phyloP scores from a whole-genome alignment of 2,797 vertebrate genomes.

The Gallirallus australis region DNA sequence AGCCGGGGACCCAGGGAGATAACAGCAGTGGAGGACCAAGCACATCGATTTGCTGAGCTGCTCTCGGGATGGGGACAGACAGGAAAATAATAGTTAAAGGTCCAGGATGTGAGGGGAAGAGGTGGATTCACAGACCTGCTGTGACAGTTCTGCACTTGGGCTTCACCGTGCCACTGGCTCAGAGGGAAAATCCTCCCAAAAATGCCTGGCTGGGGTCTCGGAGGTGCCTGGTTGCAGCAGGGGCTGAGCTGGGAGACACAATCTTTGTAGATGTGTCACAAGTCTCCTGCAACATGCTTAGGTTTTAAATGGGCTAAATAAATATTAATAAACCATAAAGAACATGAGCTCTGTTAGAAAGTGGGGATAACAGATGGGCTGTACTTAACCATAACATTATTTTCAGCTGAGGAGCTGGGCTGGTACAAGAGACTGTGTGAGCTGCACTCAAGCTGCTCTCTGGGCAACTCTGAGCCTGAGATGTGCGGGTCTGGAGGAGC shows the following conservation, averaged over 20 bases:
- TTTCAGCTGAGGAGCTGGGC: not conserved
- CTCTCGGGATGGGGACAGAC: not conserved
- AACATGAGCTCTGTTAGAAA: not conserved
- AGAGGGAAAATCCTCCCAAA: too few relatives aligned
- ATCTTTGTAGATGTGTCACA: not conserved
- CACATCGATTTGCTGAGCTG: fast-evolving
- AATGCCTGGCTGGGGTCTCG: too few relatives aligned
- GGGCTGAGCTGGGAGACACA: not conserved
- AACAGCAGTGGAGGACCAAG: fast-evolving
- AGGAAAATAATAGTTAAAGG: not conserved
- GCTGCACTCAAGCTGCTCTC: not conserved
- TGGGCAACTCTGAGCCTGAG: fast-evolving
- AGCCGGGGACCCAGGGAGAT: too few relatives aligned
- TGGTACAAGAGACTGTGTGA: not conserved
- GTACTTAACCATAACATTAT: not conserved
- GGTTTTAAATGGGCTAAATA: constrained; percentile 34
- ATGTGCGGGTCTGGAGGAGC: not conserved
- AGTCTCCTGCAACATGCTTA: not conserved
- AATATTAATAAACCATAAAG: constrained; percentile 51
- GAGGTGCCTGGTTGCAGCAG: not conserved
- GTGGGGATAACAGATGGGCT: constrained; percentile 27
- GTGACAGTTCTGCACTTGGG: not conserved
- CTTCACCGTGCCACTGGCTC: too few relatives aligned
- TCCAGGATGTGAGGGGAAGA: fast-evolving
- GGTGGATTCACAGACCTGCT: not conserved